Evolutionary conservation across 1,140 invertebrate species (phyloP), one percentile per base, ranked within the genome.

Genomic region (Condylostylus longicornis): DNA sequence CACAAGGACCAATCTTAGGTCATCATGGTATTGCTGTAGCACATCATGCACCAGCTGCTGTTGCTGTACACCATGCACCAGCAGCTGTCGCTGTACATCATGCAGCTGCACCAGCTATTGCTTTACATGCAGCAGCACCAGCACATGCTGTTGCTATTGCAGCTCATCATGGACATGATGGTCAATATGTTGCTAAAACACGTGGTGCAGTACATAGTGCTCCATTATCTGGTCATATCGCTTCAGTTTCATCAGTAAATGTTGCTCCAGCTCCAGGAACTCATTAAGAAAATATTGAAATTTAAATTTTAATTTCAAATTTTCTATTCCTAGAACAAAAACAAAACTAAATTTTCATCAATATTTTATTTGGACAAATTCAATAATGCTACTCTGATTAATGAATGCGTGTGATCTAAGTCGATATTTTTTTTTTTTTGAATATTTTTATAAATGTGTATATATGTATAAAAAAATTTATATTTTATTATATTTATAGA

Each of bases 131-230:
- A 7, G 29, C 29, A 6, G 29, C 15, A 6, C 10, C 29, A 6
- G 29, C 29, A 13, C 29, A 31, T 17, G 29, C 15, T 17, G 29
- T 17, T 31, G 15, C n/a, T 37, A 13, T n/a, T 28, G 28, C 28
- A 33, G 27, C 8, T 30, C 42, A 33, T 21, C 53, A 51, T 34
- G 54, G 54, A 10, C 50, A 51, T 44, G 47, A 54, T 43, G 55
- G 56, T 41, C 52, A 53, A 40, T 68, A 68, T 45, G 65, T 67
- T n/a, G 66, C 66, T 38, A 65, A 66, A 40, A 68, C 63, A 35
- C 61, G 61, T 42, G 66, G 66, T 35, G 62, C 66, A 38, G 49
- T 67, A 27, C 66, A 68, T 42, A 59, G 60, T 29, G 66, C 66
- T 42, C 66, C 66, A 13, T 52, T 67, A 18, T 63, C 65, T 33